phyloP scores from a whole-genome alignment of 2,888 invertebrate species.

The Stenurella melanura region DNA sequence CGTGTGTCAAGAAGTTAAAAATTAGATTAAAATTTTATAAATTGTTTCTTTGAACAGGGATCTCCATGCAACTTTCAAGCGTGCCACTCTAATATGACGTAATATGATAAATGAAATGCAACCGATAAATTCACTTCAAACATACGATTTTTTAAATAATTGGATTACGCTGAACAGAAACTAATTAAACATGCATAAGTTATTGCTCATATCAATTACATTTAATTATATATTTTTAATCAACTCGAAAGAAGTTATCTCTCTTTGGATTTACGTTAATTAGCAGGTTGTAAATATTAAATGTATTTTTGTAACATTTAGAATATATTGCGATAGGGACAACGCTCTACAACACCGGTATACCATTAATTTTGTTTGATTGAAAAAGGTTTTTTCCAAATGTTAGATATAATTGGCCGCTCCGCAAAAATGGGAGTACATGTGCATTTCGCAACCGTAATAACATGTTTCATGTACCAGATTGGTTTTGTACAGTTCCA shows the following conservation, averaged over 20 bases:
- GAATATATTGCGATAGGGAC: constrained; percentile 24
- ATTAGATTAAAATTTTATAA: too few species aligned
- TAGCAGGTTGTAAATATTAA: constrained; percentile 11
- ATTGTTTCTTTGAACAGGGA: background rate
- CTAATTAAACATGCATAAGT: constrained; percentile 1
- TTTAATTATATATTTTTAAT: constrained; percentile 18
- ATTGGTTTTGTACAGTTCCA: constrained; percentile 17
- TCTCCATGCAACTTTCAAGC: background rate
- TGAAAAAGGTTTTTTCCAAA: constrained; percentile 12
- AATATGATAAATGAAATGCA: constrained; percentile 8
- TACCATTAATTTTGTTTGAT: constrained; percentile 5
- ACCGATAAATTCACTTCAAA: constrained; percentile 16
- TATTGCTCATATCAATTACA: constrained; percentile 35
- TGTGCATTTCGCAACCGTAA: constrained; percentile 20
- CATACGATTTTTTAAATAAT: constrained; percentile 1
- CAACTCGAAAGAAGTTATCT: constrained; percentile 2
- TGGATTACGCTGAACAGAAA: constrained; percentile 6
- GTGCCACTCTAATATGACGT: background rate
- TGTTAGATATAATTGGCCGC: constrained; percentile 3
- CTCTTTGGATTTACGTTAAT: constrained; percentile 26
- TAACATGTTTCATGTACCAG: constrained; percentile 17
- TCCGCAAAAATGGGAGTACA: constrained; percentile 13
- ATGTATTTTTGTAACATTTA: constrained; percentile 26
- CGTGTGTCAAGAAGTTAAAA: too few species aligned
- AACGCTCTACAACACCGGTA: background rate